Conservation (phyloP, 2,113 vertebrate species). For the Coturnix japonica region DNA sequence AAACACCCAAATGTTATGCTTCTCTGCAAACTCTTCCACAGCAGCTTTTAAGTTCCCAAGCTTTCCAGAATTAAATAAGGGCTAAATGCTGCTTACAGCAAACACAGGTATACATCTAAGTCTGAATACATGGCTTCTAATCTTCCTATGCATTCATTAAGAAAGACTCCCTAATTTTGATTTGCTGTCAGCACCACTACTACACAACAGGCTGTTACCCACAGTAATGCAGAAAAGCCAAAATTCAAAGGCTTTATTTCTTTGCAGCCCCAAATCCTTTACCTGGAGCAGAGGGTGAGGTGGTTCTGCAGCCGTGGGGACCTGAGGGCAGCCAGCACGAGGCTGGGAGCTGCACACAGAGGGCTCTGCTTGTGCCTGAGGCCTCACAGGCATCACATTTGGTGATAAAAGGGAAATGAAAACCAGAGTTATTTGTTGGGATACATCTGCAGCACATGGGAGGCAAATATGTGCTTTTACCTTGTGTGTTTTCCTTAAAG, state of each 20-base stretch:
- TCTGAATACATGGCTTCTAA: background rate
- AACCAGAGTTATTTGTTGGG: fast-evolving
- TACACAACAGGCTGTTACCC: background rate
- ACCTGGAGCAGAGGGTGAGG: background rate
- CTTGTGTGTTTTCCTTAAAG: background rate
- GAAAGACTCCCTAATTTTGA: background rate
- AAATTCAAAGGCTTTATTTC: background rate
- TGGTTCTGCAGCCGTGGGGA: too few relatives aligned
- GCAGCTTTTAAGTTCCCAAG: background rate
- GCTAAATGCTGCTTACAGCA: fast-evolving
- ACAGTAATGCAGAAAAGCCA: background rate
- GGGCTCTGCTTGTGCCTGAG: background rate
- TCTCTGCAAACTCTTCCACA: background rate
- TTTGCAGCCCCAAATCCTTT: background rate
- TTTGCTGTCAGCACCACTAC: fast-evolving
- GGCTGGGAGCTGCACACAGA: background rate
- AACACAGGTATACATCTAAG: background rate
- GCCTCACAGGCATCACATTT: background rate
- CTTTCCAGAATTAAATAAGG: background rate
- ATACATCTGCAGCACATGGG: background rate
- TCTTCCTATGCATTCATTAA: background rate
- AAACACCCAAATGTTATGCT: background rate
- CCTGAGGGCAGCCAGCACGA: background rate
- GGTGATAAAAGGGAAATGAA: background rate
- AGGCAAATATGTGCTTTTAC: background rate